A percentile compares a stretch with the other conserved stretches of the same genome.
phyloP scores from a whole-genome alignment of 2,797 vertebrate genomes.

The Staurois parvus region DNA sequence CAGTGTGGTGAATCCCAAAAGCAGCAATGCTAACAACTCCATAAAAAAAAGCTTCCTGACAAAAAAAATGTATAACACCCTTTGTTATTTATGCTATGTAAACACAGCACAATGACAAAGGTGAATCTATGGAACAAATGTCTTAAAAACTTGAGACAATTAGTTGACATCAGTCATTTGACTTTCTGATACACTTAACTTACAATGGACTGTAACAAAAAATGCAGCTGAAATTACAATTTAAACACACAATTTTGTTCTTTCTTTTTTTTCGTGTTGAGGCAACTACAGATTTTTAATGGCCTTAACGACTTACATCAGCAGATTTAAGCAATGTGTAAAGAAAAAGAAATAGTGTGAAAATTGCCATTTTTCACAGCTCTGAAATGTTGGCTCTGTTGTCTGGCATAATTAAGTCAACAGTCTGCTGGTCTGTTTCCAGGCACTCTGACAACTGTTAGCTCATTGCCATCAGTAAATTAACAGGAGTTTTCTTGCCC shows the following conservation, averaged over 20 bases:
- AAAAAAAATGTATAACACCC: too few species aligned
- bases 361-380: constrained; percentile 72
- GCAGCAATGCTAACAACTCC: too few species aligned
- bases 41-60: too few species aligned
- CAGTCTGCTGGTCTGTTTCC: constrained; percentile 71
- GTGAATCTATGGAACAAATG: too few species aligned
- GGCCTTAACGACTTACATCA: constrained; percentile 62
- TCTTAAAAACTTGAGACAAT: too few species aligned
- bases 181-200: background rate
- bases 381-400: constrained; percentile 72
- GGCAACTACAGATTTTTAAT: constrained; percentile 54
- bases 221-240: constrained; percentile 1
- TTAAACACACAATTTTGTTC: constrained; percentile 17
- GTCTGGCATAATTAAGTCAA: constrained; percentile 73
- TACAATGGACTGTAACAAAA: background rate
- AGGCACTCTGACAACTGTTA: constrained; percentile 70
- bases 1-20: too few species aligned
- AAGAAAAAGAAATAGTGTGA: constrained; percentile 64
- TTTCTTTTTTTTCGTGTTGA: constrained; percentile 23
- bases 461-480: constrained; percentile 67
- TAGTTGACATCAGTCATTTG: background rate
- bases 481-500: constrained; percentile 65
- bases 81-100: too few species aligned
- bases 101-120: too few species aligned
- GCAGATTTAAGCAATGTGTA: constrained; percentile 59